These are phyloP conservation scores for Apogon talboti DNA, from an alignment of 2,797 vertebrate genomes.

Conservation along the genomic window DNA sequence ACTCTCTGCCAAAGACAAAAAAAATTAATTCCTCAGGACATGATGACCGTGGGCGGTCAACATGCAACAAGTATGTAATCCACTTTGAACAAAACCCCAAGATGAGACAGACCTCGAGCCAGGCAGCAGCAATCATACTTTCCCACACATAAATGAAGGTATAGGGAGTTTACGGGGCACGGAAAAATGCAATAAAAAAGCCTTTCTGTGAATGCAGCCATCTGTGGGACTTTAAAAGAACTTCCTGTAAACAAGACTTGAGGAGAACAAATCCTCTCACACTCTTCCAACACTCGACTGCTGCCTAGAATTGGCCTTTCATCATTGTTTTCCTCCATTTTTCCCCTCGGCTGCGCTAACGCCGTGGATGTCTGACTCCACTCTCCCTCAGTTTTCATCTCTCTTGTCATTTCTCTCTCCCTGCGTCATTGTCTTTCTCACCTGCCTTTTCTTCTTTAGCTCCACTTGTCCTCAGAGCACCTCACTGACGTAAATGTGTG, in stretches of 20 bases:
- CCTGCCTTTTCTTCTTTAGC: slow-evolving; percentile 2
- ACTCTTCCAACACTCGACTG: slow-evolving; percentile 60
- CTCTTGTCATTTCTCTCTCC: slow-evolving; percentile 6
- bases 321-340: slow-evolving; percentile 69
- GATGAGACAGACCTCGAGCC: slow-evolving; percentile 48
- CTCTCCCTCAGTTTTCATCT: slow-evolving; percentile 13
- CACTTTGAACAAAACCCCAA: slow-evolving; percentile 17
- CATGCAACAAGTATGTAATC: slow-evolving; percentile 29
- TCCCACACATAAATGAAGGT: slow-evolving; percentile 84
- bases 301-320: slow-evolving; percentile 68
- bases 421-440: slow-evolving; percentile 11
- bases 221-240: slow-evolving; percentile 82
- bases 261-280: slow-evolving; percentile 83
- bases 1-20: slow-evolving; percentile 2
- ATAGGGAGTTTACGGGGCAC: slow-evolving; percentile 78
- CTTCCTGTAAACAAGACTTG: slow-evolving; percentile 86
- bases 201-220: slow-evolving; percentile 83
- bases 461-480: slow-evolving; percentile 25
- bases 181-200: slow-evolving; percentile 86
- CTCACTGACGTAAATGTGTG: slow-evolving; percentile 7
- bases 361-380: slow-evolving; percentile 26
- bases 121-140: slow-evolving; percentile 63
- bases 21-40: slow-evolving; percentile 8
- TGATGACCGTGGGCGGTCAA: slow-evolving; percentile 36
- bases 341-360: slow-evolving; percentile 24